Base-by-base conservation (phyloP, 2,888 invertebrate genomes). In the Pomacea canaliculata region DNA sequence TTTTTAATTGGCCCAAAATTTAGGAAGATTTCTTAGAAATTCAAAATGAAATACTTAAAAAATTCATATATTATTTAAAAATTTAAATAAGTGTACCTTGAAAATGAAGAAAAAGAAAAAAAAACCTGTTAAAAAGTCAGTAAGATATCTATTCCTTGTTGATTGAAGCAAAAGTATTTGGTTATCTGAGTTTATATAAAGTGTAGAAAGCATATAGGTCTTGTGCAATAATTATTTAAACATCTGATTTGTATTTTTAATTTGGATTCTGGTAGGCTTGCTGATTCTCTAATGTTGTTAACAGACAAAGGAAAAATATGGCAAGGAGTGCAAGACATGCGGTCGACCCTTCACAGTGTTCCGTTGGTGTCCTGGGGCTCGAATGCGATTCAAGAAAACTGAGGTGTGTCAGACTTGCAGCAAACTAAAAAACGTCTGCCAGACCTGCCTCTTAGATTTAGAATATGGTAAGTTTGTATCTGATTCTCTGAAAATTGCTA, bases 331-430 rank as follows among this genome's bases (percentile, higher is more conserved):
- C 90, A 98, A 98, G 92, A 97, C 97, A 84, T 98, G 98, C 91
- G 93, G 94, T 70, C 93, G 98, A 67, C 98, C 98, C 1, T 98
- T 98, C 90, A 98, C 97, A 18, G 96, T 97, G 23, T 98, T 98
- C 91, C 94, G 98, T 60, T 98, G 98, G 97, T 97, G 97, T 91
- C 98, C 98, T 0, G 98, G 98, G 46, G 95, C 96, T 10, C 93
- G 96, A 84, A 97, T 97, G 96, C 94, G 97, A 85, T 98, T 97
- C 90, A 98, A 98, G 92, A 97, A 97, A 91, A 97, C 97, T 0
- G 98, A 98, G 92, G 95, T 98, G 27, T 98, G 98, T 90, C 97
- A 98, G 90, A 97, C 97, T 0, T 98, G 98, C 90, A 95, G 96
- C 73, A 95, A 97, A 88, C 91, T 97, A 79, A 98, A 98, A 91